A percentile compares a stretch with the other conserved stretches of the same genome.
phyloP scores from a whole-genome alignment of 2,113 vertebrate genomes.

The Calidris pugnax region DNA sequence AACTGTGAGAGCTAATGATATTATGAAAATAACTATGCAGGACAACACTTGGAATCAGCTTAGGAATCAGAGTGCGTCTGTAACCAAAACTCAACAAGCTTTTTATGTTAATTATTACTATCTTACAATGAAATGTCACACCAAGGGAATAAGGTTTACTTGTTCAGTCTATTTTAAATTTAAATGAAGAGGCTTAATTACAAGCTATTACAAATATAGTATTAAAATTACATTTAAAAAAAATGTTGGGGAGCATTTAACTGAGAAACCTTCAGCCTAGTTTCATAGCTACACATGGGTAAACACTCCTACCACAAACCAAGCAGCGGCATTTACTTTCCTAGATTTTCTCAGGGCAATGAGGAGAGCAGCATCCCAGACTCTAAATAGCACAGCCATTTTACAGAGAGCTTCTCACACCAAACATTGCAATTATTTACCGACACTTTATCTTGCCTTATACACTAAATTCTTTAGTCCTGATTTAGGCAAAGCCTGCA shows the following conservation, averaged over 20 bases:
- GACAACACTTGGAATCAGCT: slow-evolving; percentile 30
- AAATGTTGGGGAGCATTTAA: not conserved
- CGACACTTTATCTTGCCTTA: not conserved
- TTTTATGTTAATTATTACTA: not conserved
- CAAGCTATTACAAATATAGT: not conserved
- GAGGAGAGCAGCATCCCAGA: not conserved
- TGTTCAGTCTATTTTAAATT: not conserved
- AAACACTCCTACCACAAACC: not conserved
- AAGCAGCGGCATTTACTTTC: not conserved
- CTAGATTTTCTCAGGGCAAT: not conserved
- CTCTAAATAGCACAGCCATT: not conserved
- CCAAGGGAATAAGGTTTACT: not conserved
- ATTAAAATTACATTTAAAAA: not conserved
- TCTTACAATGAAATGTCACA: not conserved
- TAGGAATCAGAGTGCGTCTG: not conserved
- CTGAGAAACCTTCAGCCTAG: not conserved
- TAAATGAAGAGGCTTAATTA: not conserved
- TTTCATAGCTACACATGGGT: not conserved
- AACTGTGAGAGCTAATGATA: slow-evolving; percentile 49
- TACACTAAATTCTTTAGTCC: not conserved
- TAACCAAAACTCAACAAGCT: not conserved
- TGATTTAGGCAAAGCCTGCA: not conserved
- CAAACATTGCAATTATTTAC: not conserved
- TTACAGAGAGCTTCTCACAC: not conserved
- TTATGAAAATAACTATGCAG: slow-evolving; percentile 36